Evolutionary conservation across 2,888 invertebrate genomes (phyloP).

Genomic region (Sipha maydis): DNA sequence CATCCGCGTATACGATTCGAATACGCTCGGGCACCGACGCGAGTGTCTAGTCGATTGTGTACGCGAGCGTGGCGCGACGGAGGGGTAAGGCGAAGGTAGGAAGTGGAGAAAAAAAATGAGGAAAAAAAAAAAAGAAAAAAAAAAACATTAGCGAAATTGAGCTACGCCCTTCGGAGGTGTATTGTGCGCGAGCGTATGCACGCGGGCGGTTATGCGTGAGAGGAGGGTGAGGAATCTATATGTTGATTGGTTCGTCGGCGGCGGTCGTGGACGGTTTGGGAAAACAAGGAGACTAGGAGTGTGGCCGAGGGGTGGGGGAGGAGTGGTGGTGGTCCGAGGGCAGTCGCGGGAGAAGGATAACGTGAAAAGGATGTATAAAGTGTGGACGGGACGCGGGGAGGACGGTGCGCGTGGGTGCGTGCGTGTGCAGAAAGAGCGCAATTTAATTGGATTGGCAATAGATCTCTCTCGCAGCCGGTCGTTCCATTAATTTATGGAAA

Average conservation of each 20-base stretch:
- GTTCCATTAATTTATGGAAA: conserved; percentile 62
- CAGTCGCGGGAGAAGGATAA: background rate
- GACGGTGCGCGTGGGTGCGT: background rate
- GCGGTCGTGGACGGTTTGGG: background rate
- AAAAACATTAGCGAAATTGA: conserved; percentile 59
- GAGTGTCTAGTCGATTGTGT: background rate
- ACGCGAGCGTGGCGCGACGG: background rate
- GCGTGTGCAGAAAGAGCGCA: conserved; percentile 42
- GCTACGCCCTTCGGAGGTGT: conserved; percentile 48
- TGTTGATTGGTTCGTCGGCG: conserved; percentile 51
- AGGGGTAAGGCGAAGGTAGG: background rate
- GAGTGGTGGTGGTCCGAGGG: background rate
- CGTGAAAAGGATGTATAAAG: background rate
- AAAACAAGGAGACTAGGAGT: conserved; percentile 9
- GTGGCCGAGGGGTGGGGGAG: background rate
- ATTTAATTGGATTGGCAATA: conserved; percentile 62
- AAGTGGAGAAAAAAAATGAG: background rate
- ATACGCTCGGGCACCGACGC: background rate
- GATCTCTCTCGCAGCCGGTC: conserved; percentile 56
- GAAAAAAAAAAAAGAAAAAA: conserved; percentile 23
- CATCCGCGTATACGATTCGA: background rate
- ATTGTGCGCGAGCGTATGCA: background rate
- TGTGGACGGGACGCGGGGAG: background rate
- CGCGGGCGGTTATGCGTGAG: conserved; percentile 5
- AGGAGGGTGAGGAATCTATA: conserved; percentile 45